Base-by-base conservation (phyloP, 2,113 vertebrate species). In the Rhinoderma darwinii region DNA sequence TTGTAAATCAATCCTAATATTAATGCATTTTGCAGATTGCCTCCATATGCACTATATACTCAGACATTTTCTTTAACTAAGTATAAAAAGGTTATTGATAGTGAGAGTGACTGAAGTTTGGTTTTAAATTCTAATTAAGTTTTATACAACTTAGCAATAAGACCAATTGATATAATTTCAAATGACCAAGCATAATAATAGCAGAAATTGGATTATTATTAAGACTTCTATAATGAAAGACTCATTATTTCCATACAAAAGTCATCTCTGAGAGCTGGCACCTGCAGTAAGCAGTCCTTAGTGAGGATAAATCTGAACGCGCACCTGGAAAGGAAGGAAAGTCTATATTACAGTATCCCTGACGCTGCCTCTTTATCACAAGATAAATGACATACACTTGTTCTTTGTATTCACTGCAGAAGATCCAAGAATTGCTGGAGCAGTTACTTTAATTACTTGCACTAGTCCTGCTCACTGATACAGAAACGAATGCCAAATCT, bases 371-470 rank as follows among this genome's bases (percentile, higher is more conserved):
- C 63, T 78, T 79, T 80, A 86, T 86, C 75, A 54, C 44, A 54
- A 79, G 74, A 85, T 66, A 66, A 78, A 77, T 85, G 84, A 44
- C 20, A 25, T 17, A 6, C 74, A 66, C n/a, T 85, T 85, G 72
- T 85, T 63, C 51, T 56, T 84, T 84, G 54, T 85, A 27, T 56
- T 30, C 63, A 39, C 61, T 80, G 66, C 59, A 54, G 66, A 20
- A 27, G 11, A 85, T 86, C 75, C 30, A 78, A 68, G 59, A 66
- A 79, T 68, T 79, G 47, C 50, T 56, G 32, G 61, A 79, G 63
- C 75, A 12, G 75, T 78, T 68, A 32, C 47, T 86, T 79, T 70
- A 79, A 86, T 79, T 51, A 86, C 68, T 84, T 84, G 54, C 47
- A 50, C 75, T 47, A 54, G 84, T 47, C 61, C 41, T 37, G 61